Base-by-base conservation (phyloP, 2,888 invertebrate genomes). In the Idaea dimidiata region DNA sequence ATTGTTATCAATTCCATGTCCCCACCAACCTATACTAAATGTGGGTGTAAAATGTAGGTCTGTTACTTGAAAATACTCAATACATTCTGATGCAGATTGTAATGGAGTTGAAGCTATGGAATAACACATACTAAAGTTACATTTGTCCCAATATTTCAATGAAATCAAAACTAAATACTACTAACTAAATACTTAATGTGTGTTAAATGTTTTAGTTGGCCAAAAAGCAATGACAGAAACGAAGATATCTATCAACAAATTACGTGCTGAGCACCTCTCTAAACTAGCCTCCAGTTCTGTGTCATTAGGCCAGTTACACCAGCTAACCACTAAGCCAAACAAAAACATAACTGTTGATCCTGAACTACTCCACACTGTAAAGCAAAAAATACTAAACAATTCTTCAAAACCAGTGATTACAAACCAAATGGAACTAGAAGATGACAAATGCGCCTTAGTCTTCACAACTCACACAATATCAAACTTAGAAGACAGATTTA, bases 261-360 rank as follows among this genome's bases (percentile, higher is more conserved):
- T 97, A 43, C 94, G 93, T 74, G 94, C 95, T 6, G 91, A 93
- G 61, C 95, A 96, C 76, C 82, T 97, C 6, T 94, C 95, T 16
- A 91, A 94, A 68, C 91, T 96, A 62, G 94, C 95, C 0, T 81
- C 93, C 70, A 87, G 94, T 82, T 81, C 93, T 58, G 92, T 94
- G 0, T 92, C 93, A 57, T 84, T 94, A 54, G 93, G 94, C 54
- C 93, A 95, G 75, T 81, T 94, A 5, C 93, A 94, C 76, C 94
- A 94, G 79, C 79, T 95, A 17, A 94, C 93, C 65, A 77, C 72
- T 62, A 86, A 85, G 65, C 61, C 80, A 0, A 85, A 84, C 62
- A 84, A 76, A 54, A 61, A 79, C 1, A 33, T 33, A 33, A 72
- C 84, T 33, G 87, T 93, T 16, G 93, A 93, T 67, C 77, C 85